Evolutionary conservation across 2,888 invertebrate species (phyloP).

Genomic region (Scaeva pyrastri): DNA sequence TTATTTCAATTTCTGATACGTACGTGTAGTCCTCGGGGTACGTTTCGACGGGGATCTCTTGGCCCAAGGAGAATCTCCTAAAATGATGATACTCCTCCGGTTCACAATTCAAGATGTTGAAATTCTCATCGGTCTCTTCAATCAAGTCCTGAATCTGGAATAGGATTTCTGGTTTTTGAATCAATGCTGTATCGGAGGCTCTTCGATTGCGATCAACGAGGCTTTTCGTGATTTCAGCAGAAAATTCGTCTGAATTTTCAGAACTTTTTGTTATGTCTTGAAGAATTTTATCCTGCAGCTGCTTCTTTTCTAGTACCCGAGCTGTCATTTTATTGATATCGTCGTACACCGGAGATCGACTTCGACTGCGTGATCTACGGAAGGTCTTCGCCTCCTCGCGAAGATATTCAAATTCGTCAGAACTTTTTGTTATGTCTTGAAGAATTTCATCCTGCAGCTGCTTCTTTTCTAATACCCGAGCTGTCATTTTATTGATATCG

Average conservation of each 20-base stretch:
- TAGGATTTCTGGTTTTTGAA: conserved; percentile 78
- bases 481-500: conserved; percentile 77
- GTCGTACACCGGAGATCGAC: conserved; percentile 77
- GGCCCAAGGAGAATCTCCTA: conserved; percentile 81
- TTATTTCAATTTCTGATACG: conserved; percentile 80
- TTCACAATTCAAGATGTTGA: conserved; percentile 78
- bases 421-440: conserved; percentile 79
- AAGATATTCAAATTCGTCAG: conserved; percentile 81
- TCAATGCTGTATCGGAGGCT: conserved; percentile 82
- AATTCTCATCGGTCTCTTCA: conserved; percentile 68
- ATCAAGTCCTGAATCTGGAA: conserved; percentile 77
- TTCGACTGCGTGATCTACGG: conserved; percentile 81
- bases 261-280: conserved; percentile 80
- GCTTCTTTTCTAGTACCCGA: conserved; percentile 77
- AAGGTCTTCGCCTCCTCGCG: conserved; percentile 77
- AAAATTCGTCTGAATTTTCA: conserved; percentile 80
- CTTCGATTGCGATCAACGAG: conserved; percentile 81
- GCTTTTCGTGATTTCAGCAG: conserved; percentile 78
- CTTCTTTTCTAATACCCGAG: conserved; percentile 77
- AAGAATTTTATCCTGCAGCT: conserved; percentile 79
- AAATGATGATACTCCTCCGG: conserved; percentile 83
- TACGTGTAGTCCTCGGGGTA: conserved; percentile 81
- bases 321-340: conserved; percentile 77
- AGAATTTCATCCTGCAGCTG: conserved; percentile 80
- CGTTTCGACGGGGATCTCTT: conserved; percentile 81